Base-by-base conservation (phyloP, 1,140 invertebrate species). In the Lepidostoma basale region DNA sequence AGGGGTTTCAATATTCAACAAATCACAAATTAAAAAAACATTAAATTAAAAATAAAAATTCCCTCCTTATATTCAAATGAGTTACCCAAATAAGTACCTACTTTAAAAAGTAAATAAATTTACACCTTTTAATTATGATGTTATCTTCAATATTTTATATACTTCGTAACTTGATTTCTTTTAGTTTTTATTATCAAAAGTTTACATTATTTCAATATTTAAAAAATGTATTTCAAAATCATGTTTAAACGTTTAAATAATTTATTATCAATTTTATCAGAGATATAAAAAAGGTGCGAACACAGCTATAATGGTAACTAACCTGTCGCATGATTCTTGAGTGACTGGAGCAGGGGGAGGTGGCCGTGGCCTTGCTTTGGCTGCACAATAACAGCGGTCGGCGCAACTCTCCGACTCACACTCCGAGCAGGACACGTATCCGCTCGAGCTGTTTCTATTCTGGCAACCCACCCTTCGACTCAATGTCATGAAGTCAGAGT, bases 401-500 rank as follows among this genome's bases (percentile, higher is more conserved):
- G 90, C 88, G 75, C 92, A 94, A 8, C 89, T 88, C 71, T 93
- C 92, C 8, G 89, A 92, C 74, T 93, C 91, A 74, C 92, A 95
- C 78, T 95, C 93, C 20, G 91, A 93, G 76, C 91, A 95, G 10
- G 91, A 93, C 4, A 94, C 90, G 74, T 93, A 94, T 5, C 88
- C 88, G 69, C 88, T 88, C 6, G 88, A 89, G 72, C 87, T 89
- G 74, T 90, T 89, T 40, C 88, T 81, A 69, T 90, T 87, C 58
- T 88, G 84, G 69, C 85, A 87, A 26, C 81, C 82, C 3, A 83
- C 69, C 28, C 80, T 72, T 74, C 82, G 80, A 44, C 82, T 82
- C 56, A 87, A 70, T 2, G 83, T 86, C 56, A 87, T 78, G 75
- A 87, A 88, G 73, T 87, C 86, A 36, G 88, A 89, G 75, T 91